Base-by-base conservation (phyloP, 2,888 invertebrate species). In the Bombylius major region DNA sequence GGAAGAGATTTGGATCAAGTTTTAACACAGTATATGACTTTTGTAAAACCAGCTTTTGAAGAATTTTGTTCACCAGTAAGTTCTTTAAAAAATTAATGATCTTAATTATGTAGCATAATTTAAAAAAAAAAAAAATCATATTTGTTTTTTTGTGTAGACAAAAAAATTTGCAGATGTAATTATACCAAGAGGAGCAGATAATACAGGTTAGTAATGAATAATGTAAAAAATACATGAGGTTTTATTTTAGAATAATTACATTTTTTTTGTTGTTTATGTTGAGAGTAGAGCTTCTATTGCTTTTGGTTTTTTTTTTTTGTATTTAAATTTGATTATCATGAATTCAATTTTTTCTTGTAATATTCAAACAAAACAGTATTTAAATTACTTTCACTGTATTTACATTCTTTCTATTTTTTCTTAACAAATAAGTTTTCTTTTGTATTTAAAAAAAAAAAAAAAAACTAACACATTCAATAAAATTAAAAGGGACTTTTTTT, bases 151-250 rank as follows among this genome's bases (percentile, higher is more conserved):
- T 36, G 34, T 36, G 34, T 80, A 95, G 89, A 99, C 99, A 1
- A 99, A 99, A 77, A 98, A 99, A 74, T 98, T 97, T 78, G 98
- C 98, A 55, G 99, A 99, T 78, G 95, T 99, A 53, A 98, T 99
- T 68, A 98, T 99, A 72, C 99, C 99, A 1, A 80, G 98, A 63
- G 99, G 98, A 59, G 97, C 97, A 33, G 99, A 99, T 71, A 99
- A 99, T 72, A 84, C 86, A 74, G 93, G 94, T 93, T 76, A 83
- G 84, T 63, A 45, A 44, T 14, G n/a, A 13, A n/a, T 34, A 36
- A 8, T 50, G 7, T 9, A 39, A 39, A 39, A 39, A 23, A 23
- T 23, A 23, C 23, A 23, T 23, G 23, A 23, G 23, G 23, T 23
- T 23, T 23, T 23, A 23, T 23, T 23, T 23, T 23, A 23, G 39